Evolutionary conservation across 2,797 vertebrate species (phyloP).

Genomic region (Avahi laniger): DNA sequence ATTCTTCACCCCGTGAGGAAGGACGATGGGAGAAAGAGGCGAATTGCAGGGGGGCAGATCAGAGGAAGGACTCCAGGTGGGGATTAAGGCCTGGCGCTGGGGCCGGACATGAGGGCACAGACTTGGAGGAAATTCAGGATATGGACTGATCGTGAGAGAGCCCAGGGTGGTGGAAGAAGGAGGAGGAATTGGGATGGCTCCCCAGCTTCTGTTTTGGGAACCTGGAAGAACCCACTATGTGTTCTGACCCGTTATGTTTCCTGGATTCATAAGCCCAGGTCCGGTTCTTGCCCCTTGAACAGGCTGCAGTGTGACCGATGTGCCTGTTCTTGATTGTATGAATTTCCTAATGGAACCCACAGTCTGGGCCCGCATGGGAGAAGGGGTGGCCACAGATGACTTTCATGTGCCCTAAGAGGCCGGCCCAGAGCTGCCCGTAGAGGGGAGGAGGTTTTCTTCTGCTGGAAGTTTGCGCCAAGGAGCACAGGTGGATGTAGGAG

Average conservation of each 20-base stretch:
- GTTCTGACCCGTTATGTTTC: neutral
- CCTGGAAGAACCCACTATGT: neutral
- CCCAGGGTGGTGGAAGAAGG: neutral
- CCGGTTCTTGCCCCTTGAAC: neutral
- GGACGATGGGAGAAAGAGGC: neutral
- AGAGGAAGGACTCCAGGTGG: neutral
- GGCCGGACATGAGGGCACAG: neutral
- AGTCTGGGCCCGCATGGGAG: accelerated
- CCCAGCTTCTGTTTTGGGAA: neutral
- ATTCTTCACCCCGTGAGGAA: neutral
- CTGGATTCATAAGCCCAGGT: neutral
- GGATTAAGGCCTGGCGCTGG: neutral
- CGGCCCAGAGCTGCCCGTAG: neutral
- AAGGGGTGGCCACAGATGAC: neutral
- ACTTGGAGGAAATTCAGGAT: neutral
- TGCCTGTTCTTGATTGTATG: neutral
- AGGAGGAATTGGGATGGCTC: neutral
- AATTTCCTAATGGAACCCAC: neutral
- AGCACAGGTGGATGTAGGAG: accelerated
- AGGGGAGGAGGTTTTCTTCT: neutral
- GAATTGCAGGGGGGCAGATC: neutral
- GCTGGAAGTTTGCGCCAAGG: neutral
- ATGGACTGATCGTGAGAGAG: neutral
- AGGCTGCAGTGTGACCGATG: neutral
- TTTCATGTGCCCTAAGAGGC: neutral